phyloP scores from a whole-genome alignment of 2,888 invertebrate species.

The Leptopilina myrica region DNA sequence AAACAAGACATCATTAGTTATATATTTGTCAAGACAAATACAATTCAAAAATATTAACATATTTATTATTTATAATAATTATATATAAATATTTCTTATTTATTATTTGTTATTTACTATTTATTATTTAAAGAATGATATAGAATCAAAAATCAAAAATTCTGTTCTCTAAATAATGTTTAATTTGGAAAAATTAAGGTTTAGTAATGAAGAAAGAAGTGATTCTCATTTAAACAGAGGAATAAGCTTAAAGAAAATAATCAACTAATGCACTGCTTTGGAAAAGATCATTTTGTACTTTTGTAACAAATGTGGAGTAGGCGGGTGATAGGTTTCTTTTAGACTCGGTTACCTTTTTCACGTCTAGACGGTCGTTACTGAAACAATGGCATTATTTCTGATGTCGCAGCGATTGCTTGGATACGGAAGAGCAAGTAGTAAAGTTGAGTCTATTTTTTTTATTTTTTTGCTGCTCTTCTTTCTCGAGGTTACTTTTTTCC shows the following conservation, averaged over 20 bases:
- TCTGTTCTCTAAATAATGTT: no score
- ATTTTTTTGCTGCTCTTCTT: no score
- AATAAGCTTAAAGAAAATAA: not conserved
- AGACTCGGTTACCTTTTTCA: constrained; percentile 22
- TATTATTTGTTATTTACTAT: no score
- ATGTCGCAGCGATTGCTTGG: constrained; percentile 37
- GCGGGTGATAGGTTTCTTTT: constrained; percentile 19
- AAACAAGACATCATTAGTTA: no score
- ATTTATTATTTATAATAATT: no score
- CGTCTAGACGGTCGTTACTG: constrained; percentile 23
- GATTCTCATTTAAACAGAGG: not conserved
- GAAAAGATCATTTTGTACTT: constrained; percentile 2
- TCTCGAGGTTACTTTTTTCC: constrained; percentile 32
- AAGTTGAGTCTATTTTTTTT: constrained; percentile 35
- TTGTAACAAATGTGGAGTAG: constrained; percentile 1
- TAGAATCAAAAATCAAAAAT: no score
- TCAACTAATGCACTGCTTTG: not conserved
- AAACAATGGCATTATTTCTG: constrained; percentile 34
- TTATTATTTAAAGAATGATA: no score
- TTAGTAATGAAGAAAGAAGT: no score
- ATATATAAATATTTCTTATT: no score
- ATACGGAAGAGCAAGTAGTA: constrained; percentile 36
- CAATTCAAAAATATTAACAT: no score
- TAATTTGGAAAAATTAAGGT: no score
- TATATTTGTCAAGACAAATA: no score